Evolutionary conservation across 2,797 vertebrate genomes (phyloP).

Genomic region (Spheniscus humboldti): DNA sequence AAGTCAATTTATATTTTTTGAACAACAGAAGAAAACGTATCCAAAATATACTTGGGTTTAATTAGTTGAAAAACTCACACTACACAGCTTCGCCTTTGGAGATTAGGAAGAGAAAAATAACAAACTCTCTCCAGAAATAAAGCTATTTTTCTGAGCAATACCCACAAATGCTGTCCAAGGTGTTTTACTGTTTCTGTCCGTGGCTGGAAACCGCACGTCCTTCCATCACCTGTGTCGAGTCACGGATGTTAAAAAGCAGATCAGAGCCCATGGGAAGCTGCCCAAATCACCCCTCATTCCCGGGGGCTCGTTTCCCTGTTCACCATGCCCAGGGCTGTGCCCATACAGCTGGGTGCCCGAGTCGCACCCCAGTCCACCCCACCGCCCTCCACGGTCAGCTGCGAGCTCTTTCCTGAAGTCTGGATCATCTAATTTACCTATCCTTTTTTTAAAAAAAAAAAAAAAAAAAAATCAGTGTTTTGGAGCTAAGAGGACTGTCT

Average conservation of each 20-base stretch:
- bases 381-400: not conserved
- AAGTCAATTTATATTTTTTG: not conserved
- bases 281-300: not conserved
- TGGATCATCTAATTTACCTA: too few relatives aligned
- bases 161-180: not conserved
- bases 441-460: not conserved
- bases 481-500: not conserved
- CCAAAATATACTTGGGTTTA: not conserved
- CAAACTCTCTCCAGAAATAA: not conserved
- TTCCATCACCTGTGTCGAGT: not conserved
- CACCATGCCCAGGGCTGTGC: not conserved
- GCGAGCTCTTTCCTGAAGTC: not conserved
- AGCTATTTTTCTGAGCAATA: not conserved
- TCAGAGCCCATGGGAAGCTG: not conserved
- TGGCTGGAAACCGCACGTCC: accelerated
- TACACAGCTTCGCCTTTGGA: not conserved
- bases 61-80: not conserved
- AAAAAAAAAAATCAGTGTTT: not conserved
- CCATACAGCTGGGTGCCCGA: accelerated
- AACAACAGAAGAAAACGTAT: not conserved
- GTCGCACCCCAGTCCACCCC: not conserved
- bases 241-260: accelerated
- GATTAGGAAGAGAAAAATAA: not conserved
- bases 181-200: not conserved
- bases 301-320: accelerated